Base-by-base conservation (phyloP, 92 coral and sea anemone genomes). In the Phymanthus crucifer region DNA sequence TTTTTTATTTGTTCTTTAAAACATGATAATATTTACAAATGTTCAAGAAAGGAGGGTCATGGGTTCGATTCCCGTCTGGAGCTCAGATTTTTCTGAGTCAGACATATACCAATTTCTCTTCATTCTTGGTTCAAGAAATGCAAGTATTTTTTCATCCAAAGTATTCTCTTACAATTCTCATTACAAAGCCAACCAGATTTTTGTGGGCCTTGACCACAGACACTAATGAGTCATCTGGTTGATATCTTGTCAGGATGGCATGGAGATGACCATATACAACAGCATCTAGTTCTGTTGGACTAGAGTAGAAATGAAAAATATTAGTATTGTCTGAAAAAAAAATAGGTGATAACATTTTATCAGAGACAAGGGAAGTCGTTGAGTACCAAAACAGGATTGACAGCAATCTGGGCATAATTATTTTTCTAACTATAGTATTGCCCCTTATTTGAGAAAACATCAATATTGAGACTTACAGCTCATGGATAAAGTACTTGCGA, bases 241-340 rank as follows among this genome's bases (percentile, higher is more conserved):
- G 92, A 69, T 76, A 90, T 76, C 97, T 84, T 50, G 88, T 92
- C 57, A 92, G 74, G 13, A 92, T 70, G 6, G 94, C 40, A 46
- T 92, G 91, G 0, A 92, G 86, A 80, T 92, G 94, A 27, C 97
- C 97, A 78, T 90, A 92, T 19, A 90, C 94, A 21, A 92, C 37
- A 12, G 97, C 97, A 83, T 92, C 97, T 35, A 92, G 35, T 61
- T 90, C 94, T 19, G 92, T 87, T 16, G 97, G 97, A 24, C 97
- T 92, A 29, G 0, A 61, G 3, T 75, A 43, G 17, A 77, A 37
- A 64, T 9, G 3, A 19, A 54, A 54, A 54, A n/a, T 54, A 43
- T 54, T 23, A 45, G 16, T 19, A 61, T 61, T 61, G 10, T 1
- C n/a, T 16, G 64, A 21, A 23, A 27, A 24, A 11, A 37, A 34